Conservation (phyloP, 2,888 invertebrate genomes). For the Thymelicus lineola region DNA sequence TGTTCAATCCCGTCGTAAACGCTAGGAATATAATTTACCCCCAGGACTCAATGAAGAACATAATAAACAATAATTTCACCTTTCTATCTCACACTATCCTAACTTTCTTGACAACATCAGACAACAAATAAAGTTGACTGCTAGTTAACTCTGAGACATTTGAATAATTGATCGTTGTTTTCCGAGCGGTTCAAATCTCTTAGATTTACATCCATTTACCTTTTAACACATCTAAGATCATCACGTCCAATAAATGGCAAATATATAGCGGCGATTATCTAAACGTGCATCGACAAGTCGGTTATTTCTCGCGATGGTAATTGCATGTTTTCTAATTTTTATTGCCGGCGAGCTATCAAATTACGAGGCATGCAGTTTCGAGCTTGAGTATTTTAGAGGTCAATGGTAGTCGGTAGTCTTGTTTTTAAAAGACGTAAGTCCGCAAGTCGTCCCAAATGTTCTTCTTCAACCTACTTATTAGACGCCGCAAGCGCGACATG, state of each 20-base stretch:
- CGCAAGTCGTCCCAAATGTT: constrained; percentile 50
- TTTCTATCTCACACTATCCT: neutral
- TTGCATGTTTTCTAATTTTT: constrained; percentile 33
- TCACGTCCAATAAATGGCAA: constrained; percentile 42
- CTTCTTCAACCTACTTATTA: constrained; percentile 52
- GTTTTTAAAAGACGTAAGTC: constrained; percentile 51
- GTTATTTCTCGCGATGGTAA: constrained; percentile 36
- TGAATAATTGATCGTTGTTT: neutral
- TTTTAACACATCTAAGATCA: constrained; percentile 19
- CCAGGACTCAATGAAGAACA: too few species aligned
- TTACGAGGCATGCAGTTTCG: constrained; percentile 35
- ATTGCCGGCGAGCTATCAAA: constrained; percentile 37
- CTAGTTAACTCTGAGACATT: constrained; percentile 2
- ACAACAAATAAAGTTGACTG: neutral
- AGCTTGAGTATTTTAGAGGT: constrained; percentile 57
- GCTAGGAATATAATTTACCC: too few species aligned
- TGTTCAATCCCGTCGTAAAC: too few species aligned
- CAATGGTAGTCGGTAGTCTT: constrained; percentile 63
- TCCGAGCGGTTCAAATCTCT: neutral
- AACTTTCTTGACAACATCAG: neutral
- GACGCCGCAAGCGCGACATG: constrained; percentile 15
- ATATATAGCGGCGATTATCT: constrained; percentile 39
- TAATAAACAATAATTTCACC: neutral
- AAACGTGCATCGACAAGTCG: constrained; percentile 37
- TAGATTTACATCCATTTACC: constrained; percentile 5